Percentiles rank a stretch among this genome's conserved stretches.
Evolutionary conservation across 2,888 invertebrate species (phyloP).

Genomic region (Cataglyphis albicans): DNA sequence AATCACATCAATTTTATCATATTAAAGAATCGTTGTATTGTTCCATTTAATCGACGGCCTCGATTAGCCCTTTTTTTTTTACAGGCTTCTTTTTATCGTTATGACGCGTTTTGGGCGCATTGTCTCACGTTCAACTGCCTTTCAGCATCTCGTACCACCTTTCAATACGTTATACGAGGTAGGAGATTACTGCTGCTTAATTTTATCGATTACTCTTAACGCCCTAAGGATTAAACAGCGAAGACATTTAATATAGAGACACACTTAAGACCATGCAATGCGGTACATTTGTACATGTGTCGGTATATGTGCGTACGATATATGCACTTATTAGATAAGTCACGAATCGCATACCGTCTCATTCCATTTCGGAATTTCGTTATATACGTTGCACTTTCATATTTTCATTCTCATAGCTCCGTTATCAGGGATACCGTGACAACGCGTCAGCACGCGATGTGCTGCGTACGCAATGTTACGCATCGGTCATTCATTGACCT

Average conservation of each 20-base stretch:
- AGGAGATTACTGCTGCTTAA: constrained; percentile 47
- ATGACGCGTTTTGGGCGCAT: constrained; percentile 6
- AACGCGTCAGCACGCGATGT: constrained; percentile 19
- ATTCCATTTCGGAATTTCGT: constrained; percentile 8
- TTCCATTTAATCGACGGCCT: constrained; percentile 15
- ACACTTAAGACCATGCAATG: constrained; percentile 77
- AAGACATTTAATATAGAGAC: constrained; percentile 72
- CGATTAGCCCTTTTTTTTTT: neutral
- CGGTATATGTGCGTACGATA: constrained; percentile 52
- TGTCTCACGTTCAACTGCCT: neutral
- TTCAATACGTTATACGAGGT: constrained; percentile 44
- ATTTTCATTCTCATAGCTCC: constrained; percentile 16
- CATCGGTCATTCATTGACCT: constrained; percentile 22
- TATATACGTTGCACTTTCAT: constrained; percentile 37
- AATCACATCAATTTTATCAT: neutral
- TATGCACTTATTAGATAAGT: constrained; percentile 29
- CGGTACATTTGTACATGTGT: constrained; percentile 64
- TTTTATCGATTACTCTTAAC: constrained; percentile 37
- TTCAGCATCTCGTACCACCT: constrained; percentile 33
- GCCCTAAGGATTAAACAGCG: constrained; percentile 41
- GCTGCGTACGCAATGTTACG: constrained; percentile 8
- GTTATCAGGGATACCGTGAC: neutral
- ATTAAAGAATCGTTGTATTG: neutral
- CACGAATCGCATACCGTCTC: constrained; percentile 12
- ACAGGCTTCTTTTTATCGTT: neutral